phyloP scores from a whole-genome alignment of 2,797 vertebrate species.

The Peromyscus melanophrys region DNA sequence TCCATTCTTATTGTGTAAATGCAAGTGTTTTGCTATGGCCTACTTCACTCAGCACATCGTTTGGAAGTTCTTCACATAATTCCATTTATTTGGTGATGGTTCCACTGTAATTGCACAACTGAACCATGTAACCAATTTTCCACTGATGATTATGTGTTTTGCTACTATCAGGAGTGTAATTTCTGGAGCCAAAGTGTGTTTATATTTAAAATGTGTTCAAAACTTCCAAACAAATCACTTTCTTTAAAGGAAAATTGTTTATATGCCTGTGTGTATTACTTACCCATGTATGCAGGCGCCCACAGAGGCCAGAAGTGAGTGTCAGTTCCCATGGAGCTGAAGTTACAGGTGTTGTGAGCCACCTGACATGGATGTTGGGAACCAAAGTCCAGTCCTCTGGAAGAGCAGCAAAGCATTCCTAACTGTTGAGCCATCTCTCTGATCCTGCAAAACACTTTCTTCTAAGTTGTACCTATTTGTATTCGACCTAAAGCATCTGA shows the following conservation, averaged over 20 bases:
- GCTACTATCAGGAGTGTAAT: background rate
- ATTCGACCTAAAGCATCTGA: background rate
- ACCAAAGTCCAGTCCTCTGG: background rate
- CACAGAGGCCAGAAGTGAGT: background rate
- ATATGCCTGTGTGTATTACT: background rate
- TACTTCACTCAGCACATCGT: background rate
- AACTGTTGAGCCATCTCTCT: background rate
- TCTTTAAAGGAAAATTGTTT: background rate
- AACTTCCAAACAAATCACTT: background rate
- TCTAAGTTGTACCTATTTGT: background rate
- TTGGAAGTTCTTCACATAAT: background rate
- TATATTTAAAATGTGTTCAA: constrained; percentile 36
- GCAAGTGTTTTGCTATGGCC: background rate
- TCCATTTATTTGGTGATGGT: background rate
- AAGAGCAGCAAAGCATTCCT: background rate
- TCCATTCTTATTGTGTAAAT: background rate
- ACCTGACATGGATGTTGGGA: background rate
- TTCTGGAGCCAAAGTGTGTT: background rate
- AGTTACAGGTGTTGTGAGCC: background rate
- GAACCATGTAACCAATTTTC: background rate
- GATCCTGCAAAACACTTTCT: background rate
- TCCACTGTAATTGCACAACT: background rate
- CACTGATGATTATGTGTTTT: background rate
- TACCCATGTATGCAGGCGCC: background rate
- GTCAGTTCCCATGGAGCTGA: background rate